phyloP scores from a whole-genome alignment of 2,113 vertebrate genomes.

The Dascyllus trimaculatus region DNA sequence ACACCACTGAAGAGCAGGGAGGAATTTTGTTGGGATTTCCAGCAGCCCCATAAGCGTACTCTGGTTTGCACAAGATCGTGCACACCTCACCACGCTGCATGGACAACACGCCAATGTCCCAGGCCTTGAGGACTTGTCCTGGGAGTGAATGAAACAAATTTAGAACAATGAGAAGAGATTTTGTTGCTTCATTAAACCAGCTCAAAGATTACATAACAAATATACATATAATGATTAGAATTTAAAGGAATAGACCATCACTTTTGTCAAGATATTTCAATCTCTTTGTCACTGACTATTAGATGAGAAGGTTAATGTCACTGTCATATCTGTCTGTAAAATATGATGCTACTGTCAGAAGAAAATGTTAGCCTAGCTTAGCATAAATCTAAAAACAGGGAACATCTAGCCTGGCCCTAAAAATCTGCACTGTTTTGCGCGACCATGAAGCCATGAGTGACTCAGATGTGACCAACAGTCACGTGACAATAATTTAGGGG shows the following conservation, averaged over 20 bases:
- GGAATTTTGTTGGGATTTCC: constrained; percentile 94
- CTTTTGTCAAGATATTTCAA: not conserved
- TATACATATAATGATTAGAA: not conserved
- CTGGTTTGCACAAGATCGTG: constrained; percentile 91
- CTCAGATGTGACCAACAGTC: no score
- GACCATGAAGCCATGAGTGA: no score
- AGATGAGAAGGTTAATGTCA: not conserved
- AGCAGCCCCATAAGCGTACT: constrained; percentile 91
- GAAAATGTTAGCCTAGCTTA: not conserved
- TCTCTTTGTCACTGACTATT: no score
- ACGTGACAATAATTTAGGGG: no score
- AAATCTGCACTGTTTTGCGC: no score
- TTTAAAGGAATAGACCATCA: not conserved
- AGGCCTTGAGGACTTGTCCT: constrained; percentile 97
- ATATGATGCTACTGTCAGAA: not conserved
- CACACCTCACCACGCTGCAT: constrained; percentile 96
- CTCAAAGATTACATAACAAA: not conserved
- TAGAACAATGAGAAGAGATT: not conserved
- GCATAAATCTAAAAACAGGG: not conserved
- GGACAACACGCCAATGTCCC: constrained; percentile 93
- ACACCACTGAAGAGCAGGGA: constrained; percentile 90
- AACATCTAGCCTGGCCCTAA: no score
- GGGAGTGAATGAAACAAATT: constrained; percentile 44
- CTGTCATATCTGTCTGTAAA: not conserved
- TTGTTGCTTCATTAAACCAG: not conserved